A percentile compares a stretch with the other conserved stretches of the same genome.
phyloP scores from a whole-genome alignment of 1,140 invertebrate species.

The Drosophila auraria region DNA sequence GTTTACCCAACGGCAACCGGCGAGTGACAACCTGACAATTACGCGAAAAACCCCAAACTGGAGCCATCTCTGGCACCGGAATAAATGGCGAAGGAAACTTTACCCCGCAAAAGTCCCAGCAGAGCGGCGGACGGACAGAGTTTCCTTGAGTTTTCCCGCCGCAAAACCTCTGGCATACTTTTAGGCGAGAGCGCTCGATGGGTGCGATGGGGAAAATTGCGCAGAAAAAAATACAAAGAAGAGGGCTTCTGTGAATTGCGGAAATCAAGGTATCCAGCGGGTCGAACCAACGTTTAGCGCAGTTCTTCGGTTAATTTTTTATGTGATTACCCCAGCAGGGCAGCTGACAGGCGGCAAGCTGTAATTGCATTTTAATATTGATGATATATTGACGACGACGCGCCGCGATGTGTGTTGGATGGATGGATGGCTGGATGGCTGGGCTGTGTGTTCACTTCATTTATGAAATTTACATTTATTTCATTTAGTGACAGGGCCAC shows the following conservation, averaged over 20 bases:
- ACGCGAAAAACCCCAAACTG: slow-evolving; percentile 15
- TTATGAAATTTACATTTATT: slow-evolving; percentile 78
- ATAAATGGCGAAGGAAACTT: slow-evolving; percentile 42
- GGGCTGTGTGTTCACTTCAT: slow-evolving; percentile 56
- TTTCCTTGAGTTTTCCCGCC: slow-evolving; percentile 33
- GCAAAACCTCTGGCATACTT: slow-evolving; percentile 37
- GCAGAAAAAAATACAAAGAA: neutral
- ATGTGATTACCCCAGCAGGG: slow-evolving; percentile 37
- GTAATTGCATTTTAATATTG: slow-evolving; percentile 78
- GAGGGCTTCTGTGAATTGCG: neutral
- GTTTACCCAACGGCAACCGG: slow-evolving; percentile 4
- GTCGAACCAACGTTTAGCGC: slow-evolving; percentile 42
- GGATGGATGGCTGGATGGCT: slow-evolving; percentile 5
- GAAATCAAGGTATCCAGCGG: slow-evolving; percentile 42
- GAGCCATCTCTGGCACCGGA: slow-evolving; percentile 25
- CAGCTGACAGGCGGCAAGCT: slow-evolving; percentile 28
- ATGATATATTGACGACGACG: slow-evolving; percentile 57
- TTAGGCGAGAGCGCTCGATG: slow-evolving; percentile 15
- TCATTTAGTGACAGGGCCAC: slow-evolving; percentile 59
- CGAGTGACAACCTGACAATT: slow-evolving; percentile 46
- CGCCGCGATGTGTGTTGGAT: slow-evolving; percentile 9
- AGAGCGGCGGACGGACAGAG: neutral
- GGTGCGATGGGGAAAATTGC: neutral
- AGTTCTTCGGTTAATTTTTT: slow-evolving; percentile 44
- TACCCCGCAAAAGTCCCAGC: slow-evolving; percentile 5